Base-by-base conservation (phyloP, 2,113 vertebrate species). In the Sylvilagus bachmani region DNA sequence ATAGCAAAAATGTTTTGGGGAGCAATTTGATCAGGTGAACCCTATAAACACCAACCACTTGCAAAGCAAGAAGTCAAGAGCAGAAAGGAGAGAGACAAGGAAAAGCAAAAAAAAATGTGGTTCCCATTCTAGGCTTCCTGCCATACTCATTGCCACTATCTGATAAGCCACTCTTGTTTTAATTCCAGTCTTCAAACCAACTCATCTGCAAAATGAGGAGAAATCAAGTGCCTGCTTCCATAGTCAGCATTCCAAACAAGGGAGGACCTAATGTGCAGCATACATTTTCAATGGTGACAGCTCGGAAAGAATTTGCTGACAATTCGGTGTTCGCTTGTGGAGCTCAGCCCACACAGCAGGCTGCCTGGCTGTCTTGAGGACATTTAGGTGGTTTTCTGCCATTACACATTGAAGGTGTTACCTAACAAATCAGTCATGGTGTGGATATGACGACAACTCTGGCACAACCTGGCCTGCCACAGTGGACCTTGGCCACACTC, bases 131-230 rank as follows among this genome's bases (percentile, higher is more conserved):
- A 84, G 69, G 85, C 64, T 61, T 58, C 69, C 62, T 38, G 64
- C 38, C 70, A 49, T 31, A 31, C 24, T 70, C 78, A 5, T 49
- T 3, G 62, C 73, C n/a, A 21, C 82, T 11, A 64, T 88, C 73
- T 74, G 86, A 93, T 77, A 77, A 95, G 33, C 81, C 64, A 61
- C 64, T 75, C 36, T 0, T 22, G 78, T 89, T 94, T 96, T 83
- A 70, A 95, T 86, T 89, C 91, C 85, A 77, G 91, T 53, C 93
- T 96, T 96, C 91, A 90, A 94, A 97, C 73, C 93, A 90, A 74
- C 83, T 93, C 95, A 86, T 86, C 91, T 96, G 93, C 89, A 91
- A 97, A 97, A 96, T 70, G 74, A 97, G 44, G 85, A 83, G 78
- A 62, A 90, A 74, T 89, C 86, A 88, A 96, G 64, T 0, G 69